Percentiles rank a stretch among this genome's conserved stretches.
phyloP scores from a whole-genome alignment of 1,140 invertebrate species.

The Drosophila gunungcola region DNA sequence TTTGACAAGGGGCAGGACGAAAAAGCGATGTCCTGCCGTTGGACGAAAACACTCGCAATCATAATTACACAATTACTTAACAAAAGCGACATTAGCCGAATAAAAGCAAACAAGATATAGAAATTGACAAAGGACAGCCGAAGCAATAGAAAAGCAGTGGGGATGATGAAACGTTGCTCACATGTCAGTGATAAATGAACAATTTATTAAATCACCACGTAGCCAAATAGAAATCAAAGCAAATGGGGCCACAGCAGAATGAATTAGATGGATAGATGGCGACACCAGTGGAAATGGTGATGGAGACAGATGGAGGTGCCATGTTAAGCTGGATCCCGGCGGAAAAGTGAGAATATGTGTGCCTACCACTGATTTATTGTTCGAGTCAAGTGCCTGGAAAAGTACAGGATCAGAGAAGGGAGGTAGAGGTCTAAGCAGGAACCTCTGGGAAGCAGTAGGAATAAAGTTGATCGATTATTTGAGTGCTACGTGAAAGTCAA shows the following conservation, averaged over 20 bases:
- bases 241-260: conserved; percentile 52
- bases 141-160: not conserved
- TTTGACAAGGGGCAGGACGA: conserved; percentile 12
- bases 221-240: conserved; percentile 65
- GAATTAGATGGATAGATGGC: conserved; percentile 56
- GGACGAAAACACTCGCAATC: conserved; percentile 44
- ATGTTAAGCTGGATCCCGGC: not conserved
- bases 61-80: conserved; percentile 64
- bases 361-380: conserved; percentile 60
- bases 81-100: conserved; percentile 26
- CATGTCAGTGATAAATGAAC: conserved; percentile 75
- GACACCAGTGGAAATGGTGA: conserved; percentile 35
- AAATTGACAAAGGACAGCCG: conserved; percentile 39
- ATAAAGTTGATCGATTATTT: conserved; percentile 22
- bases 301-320: conserved; percentile 33
- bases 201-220: conserved; percentile 73
- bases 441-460: not conserved
- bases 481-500: conserved; percentile 15
- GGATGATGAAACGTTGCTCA: conserved; percentile 49
- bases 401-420: conserved; percentile 1
- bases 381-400: conserved; percentile 54
- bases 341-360: conserved; percentile 28
- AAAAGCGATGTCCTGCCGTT: conserved; percentile 28
- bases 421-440: conserved; percentile 6
- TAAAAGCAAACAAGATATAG: conserved; percentile 50